phyloP scores from a whole-genome alignment of 2,797 vertebrate species.

The Gallirallus australis region DNA sequence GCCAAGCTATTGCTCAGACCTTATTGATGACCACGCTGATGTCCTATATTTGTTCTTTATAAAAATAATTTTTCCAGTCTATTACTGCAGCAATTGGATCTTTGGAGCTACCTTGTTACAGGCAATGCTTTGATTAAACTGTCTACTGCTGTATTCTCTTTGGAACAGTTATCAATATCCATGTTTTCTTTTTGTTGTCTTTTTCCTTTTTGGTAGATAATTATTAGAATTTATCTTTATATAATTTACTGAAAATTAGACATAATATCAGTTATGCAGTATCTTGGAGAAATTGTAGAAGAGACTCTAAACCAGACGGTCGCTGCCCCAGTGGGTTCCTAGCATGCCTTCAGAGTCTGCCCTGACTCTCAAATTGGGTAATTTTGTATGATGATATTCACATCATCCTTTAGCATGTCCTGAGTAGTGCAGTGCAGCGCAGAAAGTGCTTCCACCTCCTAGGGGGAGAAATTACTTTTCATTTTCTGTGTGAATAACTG shows the following conservation, averaged over 20 bases:
- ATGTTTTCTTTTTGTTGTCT: background rate
- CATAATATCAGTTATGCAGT: background rate
- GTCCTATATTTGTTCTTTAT: background rate
- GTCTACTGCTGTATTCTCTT: background rate
- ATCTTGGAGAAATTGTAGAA: background rate
- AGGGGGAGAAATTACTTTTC: background rate
- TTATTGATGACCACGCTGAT: background rate
- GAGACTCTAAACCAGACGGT: background rate
- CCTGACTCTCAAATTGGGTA: background rate
- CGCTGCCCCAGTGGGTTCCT: background rate
- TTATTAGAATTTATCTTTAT: background rate
- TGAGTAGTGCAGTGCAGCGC: background rate
- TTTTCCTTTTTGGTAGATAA: background rate
- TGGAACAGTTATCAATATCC: background rate
- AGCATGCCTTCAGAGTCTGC: background rate
- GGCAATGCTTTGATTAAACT: background rate
- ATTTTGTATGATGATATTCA: background rate
- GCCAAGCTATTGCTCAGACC: background rate
- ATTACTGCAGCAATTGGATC: background rate
- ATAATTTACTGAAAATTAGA: background rate
- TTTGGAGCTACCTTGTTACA: background rate
- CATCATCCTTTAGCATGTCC: background rate
- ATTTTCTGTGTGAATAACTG: slow-evolving; percentile 1
- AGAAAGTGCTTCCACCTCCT: background rate
- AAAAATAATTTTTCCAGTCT: background rate